phyloP scores from a whole-genome alignment of 2,113 vertebrate species.

The Setophaga kirtlandii region DNA sequence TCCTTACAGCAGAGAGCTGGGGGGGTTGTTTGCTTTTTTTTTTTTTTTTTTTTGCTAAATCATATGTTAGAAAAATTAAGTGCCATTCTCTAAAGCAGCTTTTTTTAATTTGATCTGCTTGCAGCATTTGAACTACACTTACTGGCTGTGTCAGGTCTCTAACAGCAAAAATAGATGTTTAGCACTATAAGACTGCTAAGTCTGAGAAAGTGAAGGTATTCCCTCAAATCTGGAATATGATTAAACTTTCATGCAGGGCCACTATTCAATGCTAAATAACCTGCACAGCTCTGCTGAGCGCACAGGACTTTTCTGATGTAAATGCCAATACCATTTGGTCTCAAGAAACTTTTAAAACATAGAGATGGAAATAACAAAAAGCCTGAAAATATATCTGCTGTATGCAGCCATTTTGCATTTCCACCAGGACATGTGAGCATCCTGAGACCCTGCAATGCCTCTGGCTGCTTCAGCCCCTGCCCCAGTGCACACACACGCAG shows the following conservation, averaged over 20 bases:
- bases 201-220: not conserved
- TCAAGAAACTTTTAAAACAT: not conserved
- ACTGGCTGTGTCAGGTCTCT: not conserved
- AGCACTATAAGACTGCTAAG: not conserved
- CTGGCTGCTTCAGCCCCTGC: not conserved
- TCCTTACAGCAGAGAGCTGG: not conserved
- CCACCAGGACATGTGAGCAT: not conserved
- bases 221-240: not conserved
- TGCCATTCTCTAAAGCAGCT: not conserved
- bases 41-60: not conserved
- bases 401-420: not conserved
- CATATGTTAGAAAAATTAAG: not conserved
- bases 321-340: rapidly evolving
- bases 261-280: not conserved
- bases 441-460: not conserved
- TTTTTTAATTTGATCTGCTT: not conserved
- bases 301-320: not conserved
- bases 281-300: not conserved
- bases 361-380: not conserved
- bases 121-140: not conserved
- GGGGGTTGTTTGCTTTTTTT: not conserved
- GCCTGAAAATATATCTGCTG: not conserved
- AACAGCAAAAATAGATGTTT: not conserved
- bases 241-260: not conserved
- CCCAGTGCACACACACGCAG: rapidly evolving